A percentile compares a stretch with the other conserved stretches of the same genome.
Evolutionary conservation across 1,140 invertebrate species (phyloP).

Genomic region (Ylistrum balloti): DNA sequence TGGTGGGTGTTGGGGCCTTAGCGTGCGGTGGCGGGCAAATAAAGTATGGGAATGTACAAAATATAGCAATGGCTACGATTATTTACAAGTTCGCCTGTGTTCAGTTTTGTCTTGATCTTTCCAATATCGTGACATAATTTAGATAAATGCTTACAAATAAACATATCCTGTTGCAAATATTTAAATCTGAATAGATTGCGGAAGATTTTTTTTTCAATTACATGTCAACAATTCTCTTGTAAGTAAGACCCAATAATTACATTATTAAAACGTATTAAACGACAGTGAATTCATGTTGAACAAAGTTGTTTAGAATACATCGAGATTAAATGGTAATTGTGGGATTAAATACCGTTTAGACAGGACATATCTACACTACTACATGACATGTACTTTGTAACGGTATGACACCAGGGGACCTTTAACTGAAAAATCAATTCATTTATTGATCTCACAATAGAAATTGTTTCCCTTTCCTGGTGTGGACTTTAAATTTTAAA

Average conservation of each 20-base stretch:
- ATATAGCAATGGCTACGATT: background rate
- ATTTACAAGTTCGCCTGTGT: background rate
- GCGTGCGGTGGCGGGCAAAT: background rate
- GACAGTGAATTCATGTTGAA: background rate
- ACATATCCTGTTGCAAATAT: too few relatives aligned
- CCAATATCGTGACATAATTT: background rate
- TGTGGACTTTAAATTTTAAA: slow-evolving; percentile 29
- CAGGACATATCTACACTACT: background rate
- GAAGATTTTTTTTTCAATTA: too few relatives aligned
- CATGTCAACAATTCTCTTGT: too few relatives aligned
- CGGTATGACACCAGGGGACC: background rate
- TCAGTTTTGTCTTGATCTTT: background rate
- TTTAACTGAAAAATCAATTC: slow-evolving; percentile 21
- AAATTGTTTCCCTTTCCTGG: slow-evolving; percentile 25
- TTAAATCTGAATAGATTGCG: too few relatives aligned
- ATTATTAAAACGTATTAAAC: background rate
- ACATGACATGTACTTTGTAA: slow-evolving; percentile 11
- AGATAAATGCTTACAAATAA: too few relatives aligned
- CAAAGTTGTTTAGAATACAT: background rate
- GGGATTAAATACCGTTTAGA: slow-evolving; percentile 20
- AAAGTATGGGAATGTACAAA: background rate
- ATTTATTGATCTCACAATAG: slow-evolving; percentile 23
- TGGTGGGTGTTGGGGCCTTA: background rate
- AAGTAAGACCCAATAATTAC: background rate
- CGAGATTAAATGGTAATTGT: background rate